phyloP scores from a whole-genome alignment of 1,140 invertebrate species.

The silkworm (Bombyx mori) region DNA sequence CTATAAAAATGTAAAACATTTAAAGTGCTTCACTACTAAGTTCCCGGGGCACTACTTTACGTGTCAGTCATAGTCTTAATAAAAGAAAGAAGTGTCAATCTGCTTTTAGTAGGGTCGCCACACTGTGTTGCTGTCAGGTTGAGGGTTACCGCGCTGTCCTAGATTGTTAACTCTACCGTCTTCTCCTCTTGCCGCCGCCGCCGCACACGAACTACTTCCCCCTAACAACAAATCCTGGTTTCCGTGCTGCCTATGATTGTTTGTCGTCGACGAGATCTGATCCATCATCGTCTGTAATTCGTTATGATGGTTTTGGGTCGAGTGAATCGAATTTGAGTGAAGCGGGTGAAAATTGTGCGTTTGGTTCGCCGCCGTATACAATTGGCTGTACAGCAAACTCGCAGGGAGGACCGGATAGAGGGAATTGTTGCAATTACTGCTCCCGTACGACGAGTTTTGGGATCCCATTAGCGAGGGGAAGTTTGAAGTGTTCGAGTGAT shows the following conservation, averaged over 20 bases:
- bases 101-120: slow-evolving; percentile 73
- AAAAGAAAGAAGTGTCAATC: slow-evolving; percentile 24
- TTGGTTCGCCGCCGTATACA: slow-evolving; percentile 85
- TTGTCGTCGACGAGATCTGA: slow-evolving; percentile 76
- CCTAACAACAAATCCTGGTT: slow-evolving; percentile 73
- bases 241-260: slow-evolving; percentile 72
- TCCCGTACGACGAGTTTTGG: slow-evolving; percentile 68
- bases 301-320: slow-evolving; percentile 76
- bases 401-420: slow-evolving; percentile 82
- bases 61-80: neutral
- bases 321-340: slow-evolving; percentile 75
- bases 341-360: slow-evolving; percentile 80
- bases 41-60: neutral
- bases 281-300: slow-evolving; percentile 80
- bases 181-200: slow-evolving; percentile 73
- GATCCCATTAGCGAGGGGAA: slow-evolving; percentile 72
- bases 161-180: slow-evolving; percentile 74
- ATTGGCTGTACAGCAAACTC: slow-evolving; percentile 85
- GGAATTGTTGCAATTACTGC: slow-evolving; percentile 76
- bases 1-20: slow-evolving; percentile 10
- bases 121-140: slow-evolving; percentile 77
- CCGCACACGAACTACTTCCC: slow-evolving; percentile 75
- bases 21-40: slow-evolving; percentile 13
- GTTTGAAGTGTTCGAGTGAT: slow-evolving; percentile 76
- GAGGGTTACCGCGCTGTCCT: slow-evolving; percentile 74